Evolutionary conservation across 1,140 invertebrate genomes (phyloP).

Genomic region (Spodoptera litura): DNA sequence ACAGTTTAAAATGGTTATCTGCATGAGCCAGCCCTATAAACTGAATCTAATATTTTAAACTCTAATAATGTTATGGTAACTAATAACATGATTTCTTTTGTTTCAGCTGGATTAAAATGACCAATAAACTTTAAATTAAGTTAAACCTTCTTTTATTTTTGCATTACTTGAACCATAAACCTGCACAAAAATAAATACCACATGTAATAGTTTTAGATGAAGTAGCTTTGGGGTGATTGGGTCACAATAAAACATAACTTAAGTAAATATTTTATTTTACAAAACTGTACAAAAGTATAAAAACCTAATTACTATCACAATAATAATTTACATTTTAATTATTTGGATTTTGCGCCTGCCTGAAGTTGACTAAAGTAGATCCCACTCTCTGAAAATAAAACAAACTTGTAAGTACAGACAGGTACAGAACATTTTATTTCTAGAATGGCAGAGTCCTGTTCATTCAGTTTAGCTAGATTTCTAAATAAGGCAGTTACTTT

Average conservation of each 20-base stretch:
- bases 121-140: slow-evolving; percentile 47
- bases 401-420: not conserved
- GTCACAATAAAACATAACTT: too few species aligned
- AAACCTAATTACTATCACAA: slow-evolving; percentile 40
- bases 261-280: slow-evolving; percentile 47
- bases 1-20: too few species aligned
- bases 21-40: too few species aligned
- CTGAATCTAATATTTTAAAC: not conserved
- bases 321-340: slow-evolving; percentile 33
- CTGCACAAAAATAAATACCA: too few species aligned
- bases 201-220: too few species aligned
- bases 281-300: slow-evolving; percentile 64
- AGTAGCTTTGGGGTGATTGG: too few species aligned
- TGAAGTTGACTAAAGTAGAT: slow-evolving; percentile 59
- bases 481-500: too few species aligned
- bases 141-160: slow-evolving; percentile 18
- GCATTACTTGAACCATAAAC: not conserved
- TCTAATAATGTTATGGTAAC: not conserved
- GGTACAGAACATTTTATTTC: too few species aligned
- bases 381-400: slow-evolving; percentile 77
- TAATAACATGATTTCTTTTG: slow-evolving; percentile 63
- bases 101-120: slow-evolving; percentile 80
- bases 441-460: too few species aligned
- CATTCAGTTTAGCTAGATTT: too few species aligned
- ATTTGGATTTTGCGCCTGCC: slow-evolving; percentile 60